Conservation (phyloP, 2,888 invertebrate species). For the Xylota segnis region DNA sequence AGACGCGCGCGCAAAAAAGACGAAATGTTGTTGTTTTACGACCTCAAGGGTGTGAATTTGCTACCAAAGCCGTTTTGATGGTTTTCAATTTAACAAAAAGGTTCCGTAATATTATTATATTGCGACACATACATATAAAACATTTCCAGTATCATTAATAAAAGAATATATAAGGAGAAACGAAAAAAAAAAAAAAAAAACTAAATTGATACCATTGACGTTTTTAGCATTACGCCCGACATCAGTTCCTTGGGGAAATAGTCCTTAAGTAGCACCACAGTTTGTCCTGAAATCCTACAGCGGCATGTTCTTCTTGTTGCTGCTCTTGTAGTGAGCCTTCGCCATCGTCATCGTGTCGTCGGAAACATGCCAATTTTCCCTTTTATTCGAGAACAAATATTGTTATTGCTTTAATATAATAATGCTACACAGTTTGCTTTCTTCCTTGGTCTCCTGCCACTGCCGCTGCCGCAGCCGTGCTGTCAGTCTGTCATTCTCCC, state of each 20-base stretch:
- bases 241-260: conserved; percentile 53
- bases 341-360: conserved; percentile 15
- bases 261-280: conserved; percentile 8
- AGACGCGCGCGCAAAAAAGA: neutral
- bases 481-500: conserved; percentile 35
- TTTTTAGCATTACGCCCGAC: conserved; percentile 27
- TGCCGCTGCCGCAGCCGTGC: too few relatives aligned
- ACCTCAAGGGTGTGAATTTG: conserved; percentile 53
- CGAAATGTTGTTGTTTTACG: conserved; percentile 40
- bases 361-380: conserved; percentile 68
- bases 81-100: conserved; percentile 64
- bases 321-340: neutral
- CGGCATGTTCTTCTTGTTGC: neutral
- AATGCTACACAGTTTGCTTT: conserved; percentile 19
- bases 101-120: conserved; percentile 62
- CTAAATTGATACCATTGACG: conserved; percentile 44
- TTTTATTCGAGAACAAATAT: conserved; percentile 69
- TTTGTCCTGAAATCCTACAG: conserved; percentile 17
- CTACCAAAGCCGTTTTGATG: conserved; percentile 50
- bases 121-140: conserved; percentile 53
- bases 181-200: conserved; percentile 18
- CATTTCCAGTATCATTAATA: conserved; percentile 53
- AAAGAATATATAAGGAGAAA: conserved; percentile 62
- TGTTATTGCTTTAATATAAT: conserved; percentile 63
- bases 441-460: conserved; percentile 8